Evolutionary conservation across 1,140 invertebrate genomes (phyloP), one percentile per base, ranked within the genome.

Genomic region (Diorhabda carinulata): DNA sequence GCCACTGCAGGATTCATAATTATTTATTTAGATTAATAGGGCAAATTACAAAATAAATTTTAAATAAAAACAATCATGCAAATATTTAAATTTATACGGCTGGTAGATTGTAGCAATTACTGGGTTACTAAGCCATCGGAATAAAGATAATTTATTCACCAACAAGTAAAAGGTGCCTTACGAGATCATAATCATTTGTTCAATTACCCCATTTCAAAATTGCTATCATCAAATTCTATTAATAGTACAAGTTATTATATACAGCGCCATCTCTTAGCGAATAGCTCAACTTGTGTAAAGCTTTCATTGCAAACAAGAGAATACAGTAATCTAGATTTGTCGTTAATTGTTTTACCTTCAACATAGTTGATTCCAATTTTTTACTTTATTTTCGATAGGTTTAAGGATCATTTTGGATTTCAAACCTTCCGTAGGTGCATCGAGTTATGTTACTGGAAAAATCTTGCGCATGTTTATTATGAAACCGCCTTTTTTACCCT

Each of bases 401-500:
- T 52, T 52, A 52, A 52, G 47, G 47, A 52, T 52, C 6, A 52
- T 8, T 52, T 52, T 52, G 6, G 6, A 6, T 8, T 52, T 25
- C 25, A 25, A 25, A 1, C 25, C 2, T 25, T 25, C 25, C 25
- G 25, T 1, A 25, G 25, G 2, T 25, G 25, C 25, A 25, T 25
- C 25, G 25, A 25, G n/a, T n/a, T 3, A 8, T 52, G 47, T 52
- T 6, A n/a, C 6, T 8, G 2, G 6, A n/a, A 52, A 8, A 52
- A 9, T 4, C 6, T n/a, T 10, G 56, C 64, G 64, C 64, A 65
- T 43, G 64, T 65, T 57, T 43, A 8, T 8, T 3, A 41, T 41
- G 47, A 40, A 57, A 47, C 65, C 65, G 65, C 65, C 65, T 67
- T 67, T 25, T 67, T 67, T 67, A 44, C 65, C 65, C 65, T 67